Percentiles rank a stretch among this genome's conserved stretches.
phyloP scores from a whole-genome alignment of 1,140 invertebrate genomes.

The Panonychus citri region DNA sequence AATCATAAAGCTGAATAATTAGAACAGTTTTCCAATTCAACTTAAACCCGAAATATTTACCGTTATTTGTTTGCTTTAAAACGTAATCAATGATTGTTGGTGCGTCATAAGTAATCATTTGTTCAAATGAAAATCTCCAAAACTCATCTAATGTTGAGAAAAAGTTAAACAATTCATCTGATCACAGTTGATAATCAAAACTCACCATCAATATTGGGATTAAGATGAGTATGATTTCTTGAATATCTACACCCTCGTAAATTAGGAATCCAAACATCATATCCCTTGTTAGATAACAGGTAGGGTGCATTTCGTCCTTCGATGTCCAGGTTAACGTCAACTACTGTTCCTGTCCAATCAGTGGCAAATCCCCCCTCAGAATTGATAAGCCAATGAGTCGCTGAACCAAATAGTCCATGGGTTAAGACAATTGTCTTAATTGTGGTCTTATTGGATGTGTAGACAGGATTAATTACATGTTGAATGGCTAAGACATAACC shows the following conservation, averaged over 20 bases:
- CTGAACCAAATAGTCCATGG: background rate
- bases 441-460: background rate
- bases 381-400: background rate
- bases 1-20: too few species aligned
- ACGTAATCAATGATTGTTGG: constrained; percentile 26
- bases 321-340: background rate
- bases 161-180: too few species aligned
- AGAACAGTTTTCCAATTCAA: too few species aligned
- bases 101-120: constrained; percentile 23
- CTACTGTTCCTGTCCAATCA: background rate
- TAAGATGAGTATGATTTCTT: background rate
- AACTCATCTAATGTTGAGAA: constrained; percentile 15
- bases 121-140: constrained; percentile 23
- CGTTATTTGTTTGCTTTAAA: background rate
- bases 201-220: background rate
- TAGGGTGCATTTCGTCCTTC: background rate
- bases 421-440: background rate
- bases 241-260: background rate
- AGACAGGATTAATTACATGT: background rate
- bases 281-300: background rate
- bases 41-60: too few species aligned
- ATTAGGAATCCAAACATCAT: background rate
- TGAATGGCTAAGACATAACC: constrained; percentile 45
- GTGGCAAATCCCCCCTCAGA: background rate
- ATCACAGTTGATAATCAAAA: too few species aligned